A percentile compares a stretch with the other conserved stretches of the same genome.
Evolutionary conservation across 2,113 vertebrate species (phyloP).

Genomic region (Cisticola juncidis): DNA sequence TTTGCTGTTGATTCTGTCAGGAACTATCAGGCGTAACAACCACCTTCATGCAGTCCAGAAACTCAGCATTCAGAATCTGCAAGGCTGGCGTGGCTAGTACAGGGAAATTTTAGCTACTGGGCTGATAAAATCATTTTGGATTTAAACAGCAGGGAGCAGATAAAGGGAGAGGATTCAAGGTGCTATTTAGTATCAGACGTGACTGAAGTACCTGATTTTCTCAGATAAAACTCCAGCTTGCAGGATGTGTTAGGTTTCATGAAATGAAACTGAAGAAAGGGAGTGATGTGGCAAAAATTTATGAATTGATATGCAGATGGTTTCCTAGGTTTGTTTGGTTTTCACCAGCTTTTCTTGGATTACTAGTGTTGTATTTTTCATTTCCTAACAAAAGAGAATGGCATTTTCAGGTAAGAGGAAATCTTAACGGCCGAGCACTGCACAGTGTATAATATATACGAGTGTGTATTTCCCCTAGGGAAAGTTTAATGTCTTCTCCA

Average conservation of each 20-base stretch:
- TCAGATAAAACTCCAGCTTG: not conserved
- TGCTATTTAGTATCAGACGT: not conserved
- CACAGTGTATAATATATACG: not conserved
- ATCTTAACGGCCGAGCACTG: not conserved
- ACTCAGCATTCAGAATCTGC: not conserved
- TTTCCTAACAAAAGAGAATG: not conserved
- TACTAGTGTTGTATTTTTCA: not conserved
- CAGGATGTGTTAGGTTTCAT: not conserved
- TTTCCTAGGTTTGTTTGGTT: not conserved
- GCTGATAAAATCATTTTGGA: not conserved
- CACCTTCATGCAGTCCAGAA: not conserved
- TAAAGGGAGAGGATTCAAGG: not conserved
- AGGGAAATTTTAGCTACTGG: not conserved
- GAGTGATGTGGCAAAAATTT: not conserved
- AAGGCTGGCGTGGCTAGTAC: not conserved
- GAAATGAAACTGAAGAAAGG: not conserved
- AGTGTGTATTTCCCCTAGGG: not conserved
- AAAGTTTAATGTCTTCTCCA: not conserved
- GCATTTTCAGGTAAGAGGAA: constrained; percentile 8
- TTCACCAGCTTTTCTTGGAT: not conserved
- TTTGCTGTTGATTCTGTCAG: not conserved
- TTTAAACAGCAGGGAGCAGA: not conserved
- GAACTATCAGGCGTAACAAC: not conserved
- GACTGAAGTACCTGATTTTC: not conserved
- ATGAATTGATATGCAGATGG: not conserved